Base-by-base conservation (phyloP, 1,140 invertebrate species). In the Limonius californicus region DNA sequence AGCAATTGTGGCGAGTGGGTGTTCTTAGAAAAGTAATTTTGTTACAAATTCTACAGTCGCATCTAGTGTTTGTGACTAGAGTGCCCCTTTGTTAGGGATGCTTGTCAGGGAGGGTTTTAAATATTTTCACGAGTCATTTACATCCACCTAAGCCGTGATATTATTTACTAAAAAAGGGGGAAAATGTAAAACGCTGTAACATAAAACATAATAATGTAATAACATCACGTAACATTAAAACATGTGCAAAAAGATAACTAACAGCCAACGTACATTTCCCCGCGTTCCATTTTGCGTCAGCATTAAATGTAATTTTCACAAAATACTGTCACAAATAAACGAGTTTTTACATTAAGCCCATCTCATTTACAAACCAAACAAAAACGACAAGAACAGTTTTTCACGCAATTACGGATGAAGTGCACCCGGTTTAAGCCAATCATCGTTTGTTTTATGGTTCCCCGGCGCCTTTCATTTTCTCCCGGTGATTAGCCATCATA, bases 371-470 rank as follows among this genome's bases (percentile, higher is more conserved):
- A 50, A 50, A 21, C 45, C 45, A 50, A 50, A 50, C 45, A 50
- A 50, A 50, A 50, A 50, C 45, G 20, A 19, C 7, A 50, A 21
- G 20, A 50, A 50, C 45, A 39, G 45, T 50, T 50, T 50, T 50
- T 50, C 45, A 50, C 20, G 45, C 45, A 50, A 50, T 50, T 50
- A 50, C 45, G 45, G 20, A 50, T 50, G 45, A 50, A 50, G 45
- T 50, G 45, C 45, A 21, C 45, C 45, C 45, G n/a, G 45, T 50
- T 50, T 50, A 50, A 50, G 45, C 45, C 45, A 50, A 50, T 50
- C 45, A 19, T 19, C 45, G 45, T 50, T 50, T 50, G 45, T 50
- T 50, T 50, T 50, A 50, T 50, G 45, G 45, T 50, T 50, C 45
- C 45, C 16, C 6, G 9, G 45, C 45, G 45, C 45, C 16, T 50